A percentile compares a stretch with the other conserved stretches of the same genome.
Evolutionary conservation across 2,797 vertebrate species (phyloP).

Genomic region (Gila robusta): DNA sequence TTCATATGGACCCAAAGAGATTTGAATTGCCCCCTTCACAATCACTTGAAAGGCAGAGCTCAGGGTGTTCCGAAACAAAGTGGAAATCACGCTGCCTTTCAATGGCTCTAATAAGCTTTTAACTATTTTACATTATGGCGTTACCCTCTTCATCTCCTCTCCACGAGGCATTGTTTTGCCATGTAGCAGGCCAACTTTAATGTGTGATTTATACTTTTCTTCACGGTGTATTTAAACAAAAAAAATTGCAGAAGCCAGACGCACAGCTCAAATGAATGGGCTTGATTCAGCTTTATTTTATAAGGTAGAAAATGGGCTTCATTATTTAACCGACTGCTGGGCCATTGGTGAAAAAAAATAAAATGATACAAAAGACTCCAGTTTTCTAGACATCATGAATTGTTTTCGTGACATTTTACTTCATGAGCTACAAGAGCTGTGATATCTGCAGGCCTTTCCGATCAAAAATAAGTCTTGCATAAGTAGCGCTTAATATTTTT

Average conservation of each 20-base stretch:
- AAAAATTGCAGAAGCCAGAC: slow-evolving; percentile 65
- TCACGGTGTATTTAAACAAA: slow-evolving; percentile 84
- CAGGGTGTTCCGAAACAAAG: slow-evolving; percentile 92
- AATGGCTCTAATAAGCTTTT: slow-evolving; percentile 96
- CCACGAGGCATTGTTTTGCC: slow-evolving; percentile 73
- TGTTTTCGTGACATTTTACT: slow-evolving; percentile 26
- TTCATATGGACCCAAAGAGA: slow-evolving; percentile 92
- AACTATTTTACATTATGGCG: slow-evolving; percentile 91
- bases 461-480: background rate
- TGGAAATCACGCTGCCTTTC: slow-evolving; percentile 93
- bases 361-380: slow-evolving; percentile 5
- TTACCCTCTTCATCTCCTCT: slow-evolving; percentile 72
- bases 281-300: slow-evolving; percentile 78
- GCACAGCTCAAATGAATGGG: slow-evolving; percentile 78
- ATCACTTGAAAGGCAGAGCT: slow-evolving; percentile 96
- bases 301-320: slow-evolving; percentile 66
- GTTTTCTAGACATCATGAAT: background rate
- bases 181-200: slow-evolving; percentile 78
- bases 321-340: slow-evolving; percentile 64
- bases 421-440: background rate
- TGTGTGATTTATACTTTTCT: slow-evolving; percentile 88
- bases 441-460: background rate
- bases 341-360: slow-evolving; percentile 25
- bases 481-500: background rate
- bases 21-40: slow-evolving; percentile 93